Evolutionary conservation across 2,113 vertebrate genomes (phyloP), one percentile per base, ranked within the genome.

Genomic region (Climacteris rufus): DNA sequence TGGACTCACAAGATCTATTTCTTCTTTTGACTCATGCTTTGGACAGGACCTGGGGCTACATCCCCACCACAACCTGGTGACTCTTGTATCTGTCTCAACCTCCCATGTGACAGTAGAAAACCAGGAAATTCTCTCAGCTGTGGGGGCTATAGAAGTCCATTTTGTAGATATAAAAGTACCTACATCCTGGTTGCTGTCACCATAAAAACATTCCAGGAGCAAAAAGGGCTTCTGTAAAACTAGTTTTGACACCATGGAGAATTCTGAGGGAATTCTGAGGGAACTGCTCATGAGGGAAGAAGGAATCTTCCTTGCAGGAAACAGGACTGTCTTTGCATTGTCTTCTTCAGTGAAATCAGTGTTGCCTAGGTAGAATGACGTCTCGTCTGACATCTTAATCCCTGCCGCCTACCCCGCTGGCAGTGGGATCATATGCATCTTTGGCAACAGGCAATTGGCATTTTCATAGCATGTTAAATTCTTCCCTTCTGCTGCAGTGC

Each of bases 401-500:
- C 44, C 60, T 40, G 35, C 76, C 30, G 2, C 94, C 86, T 81
- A 74, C 80, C 80, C 80, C 6, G 7, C 83, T 89, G 85, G 71
- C 68, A 68, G 60, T 11, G 64, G 88, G 59, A 90, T 92, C 88
- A 47, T 11, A 49, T 11, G 68, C 85, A 83, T 86, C 83, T 96
- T 87, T 90, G 72, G 92, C 92, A 94, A 87, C 44, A 90, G 83
- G 71, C 52, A 87, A 92, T 1, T 92, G 93, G 90, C 92, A 93
- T 96, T 96, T 96, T 94, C 92, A 90, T 87, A 94, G 87, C 72
- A 83, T 49, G 61, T 81, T 83, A 93, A 83, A 90, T 83, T 81
- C 85, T 78, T 84, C 88, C 93, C 93, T 96, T 96, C 93, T 96
- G 90, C 90, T 93, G 93, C 76, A 71, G 79, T 83, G 64, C 85